These are phyloP conservation scores for Teleopsis dalmanni DNA, from an alignment of 1,140 invertebrate genomes.

Conservation along the genomic window DNA sequence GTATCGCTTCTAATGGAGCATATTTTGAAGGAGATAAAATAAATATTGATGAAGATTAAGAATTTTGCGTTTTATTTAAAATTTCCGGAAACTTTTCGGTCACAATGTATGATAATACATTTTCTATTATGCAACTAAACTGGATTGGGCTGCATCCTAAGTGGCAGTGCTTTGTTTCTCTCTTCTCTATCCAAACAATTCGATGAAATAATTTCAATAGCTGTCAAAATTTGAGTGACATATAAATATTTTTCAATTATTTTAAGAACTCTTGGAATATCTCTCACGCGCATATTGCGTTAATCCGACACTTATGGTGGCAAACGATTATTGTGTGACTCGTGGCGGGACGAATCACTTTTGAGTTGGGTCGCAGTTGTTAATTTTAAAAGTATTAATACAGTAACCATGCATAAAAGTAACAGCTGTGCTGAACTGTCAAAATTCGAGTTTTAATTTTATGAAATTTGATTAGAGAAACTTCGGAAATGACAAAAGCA, in stretches of 20 bases:
- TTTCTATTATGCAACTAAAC: no score
- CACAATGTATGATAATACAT: no score
- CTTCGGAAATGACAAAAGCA: neutral
- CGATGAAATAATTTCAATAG: neutral
- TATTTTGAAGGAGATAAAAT: no score
- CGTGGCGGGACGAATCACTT: constrained; percentile 4
- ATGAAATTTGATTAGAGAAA: neutral
- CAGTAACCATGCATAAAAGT: neutral
- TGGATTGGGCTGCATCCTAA: no score
- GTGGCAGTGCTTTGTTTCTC: no score
- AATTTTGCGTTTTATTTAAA: no score
- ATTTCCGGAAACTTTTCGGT: no score
- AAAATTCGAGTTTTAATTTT: constrained; percentile 10
- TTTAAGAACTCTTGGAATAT: neutral
- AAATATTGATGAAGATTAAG: no score
- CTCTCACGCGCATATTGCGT: neutral
- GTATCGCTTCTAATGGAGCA: no score
- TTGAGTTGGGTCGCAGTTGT: constrained; percentile 2
- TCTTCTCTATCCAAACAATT: neutral
- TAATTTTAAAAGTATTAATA: neutral
- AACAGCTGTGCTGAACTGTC: constrained; percentile 11
- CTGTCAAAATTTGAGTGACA: neutral
- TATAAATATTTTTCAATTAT: neutral
- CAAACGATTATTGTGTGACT: constrained; percentile 5
- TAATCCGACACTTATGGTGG: constrained; percentile 10